phyloP scores from a whole-genome alignment of 2,888 invertebrate genomes.

The Heliconius aoede region DNA sequence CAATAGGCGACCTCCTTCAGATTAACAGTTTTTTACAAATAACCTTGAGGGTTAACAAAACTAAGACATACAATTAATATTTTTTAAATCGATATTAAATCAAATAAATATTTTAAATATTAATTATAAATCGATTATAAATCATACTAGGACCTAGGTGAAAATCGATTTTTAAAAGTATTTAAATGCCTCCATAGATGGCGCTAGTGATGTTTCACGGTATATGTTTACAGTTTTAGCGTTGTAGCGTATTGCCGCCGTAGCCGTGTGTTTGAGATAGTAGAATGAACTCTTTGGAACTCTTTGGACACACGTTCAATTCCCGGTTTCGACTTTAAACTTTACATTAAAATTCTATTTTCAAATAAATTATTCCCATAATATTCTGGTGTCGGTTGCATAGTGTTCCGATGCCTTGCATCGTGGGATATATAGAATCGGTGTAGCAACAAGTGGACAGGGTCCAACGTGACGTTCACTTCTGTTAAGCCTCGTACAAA shows the following conservation, averaged over 20 bases:
- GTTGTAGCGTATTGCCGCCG: background rate
- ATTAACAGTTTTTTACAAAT: background rate
- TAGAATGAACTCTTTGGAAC: background rate
- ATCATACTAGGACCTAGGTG: background rate
- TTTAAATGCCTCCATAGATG: constrained; percentile 56
- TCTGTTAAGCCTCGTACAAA: constrained; percentile 78
- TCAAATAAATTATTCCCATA: constrained; percentile 54
- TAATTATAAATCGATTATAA: background rate
- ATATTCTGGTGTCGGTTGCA: constrained; percentile 59
- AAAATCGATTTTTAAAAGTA: background rate
- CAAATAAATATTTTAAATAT: background rate
- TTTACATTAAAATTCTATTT: background rate
- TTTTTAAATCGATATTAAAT: background rate
- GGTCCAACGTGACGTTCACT: constrained; percentile 72
- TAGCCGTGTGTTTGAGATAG: constrained; percentile 26
- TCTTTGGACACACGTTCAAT: constrained; percentile 41
- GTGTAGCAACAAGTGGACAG: constrained; percentile 79
- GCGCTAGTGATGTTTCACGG: constrained; percentile 48
- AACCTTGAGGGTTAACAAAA: background rate
- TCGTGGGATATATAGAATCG: constrained; percentile 71
- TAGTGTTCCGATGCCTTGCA: constrained; percentile 59
- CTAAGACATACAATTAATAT: no score
- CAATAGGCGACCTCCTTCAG: background rate
- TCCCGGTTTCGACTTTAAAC: constrained; percentile 10
- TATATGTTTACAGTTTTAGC: constrained; percentile 32